A percentile compares a stretch with the other conserved stretches of the same genome.
Conservation (phyloP, 2,113 vertebrate genomes). For the Sturnus vulgaris region DNA sequence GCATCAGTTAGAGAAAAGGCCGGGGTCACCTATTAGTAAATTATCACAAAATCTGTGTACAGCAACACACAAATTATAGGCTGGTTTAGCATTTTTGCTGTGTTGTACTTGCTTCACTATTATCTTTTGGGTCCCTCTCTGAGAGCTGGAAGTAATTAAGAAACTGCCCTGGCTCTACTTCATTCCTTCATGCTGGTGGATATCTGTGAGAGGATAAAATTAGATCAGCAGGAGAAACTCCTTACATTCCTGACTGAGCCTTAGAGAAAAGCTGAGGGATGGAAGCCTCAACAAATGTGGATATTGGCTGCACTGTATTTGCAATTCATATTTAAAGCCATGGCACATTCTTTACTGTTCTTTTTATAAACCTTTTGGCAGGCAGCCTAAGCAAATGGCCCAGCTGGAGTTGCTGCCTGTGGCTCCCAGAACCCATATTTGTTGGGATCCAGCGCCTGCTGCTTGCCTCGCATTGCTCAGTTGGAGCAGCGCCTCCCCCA, state of each 20-base stretch:
- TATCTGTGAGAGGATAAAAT: conserved; percentile 23
- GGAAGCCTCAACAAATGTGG: conserved; percentile 34
- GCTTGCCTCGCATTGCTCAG: conserved; percentile 7
- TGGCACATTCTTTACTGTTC: conserved; percentile 53
- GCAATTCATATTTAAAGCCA: conserved; percentile 38
- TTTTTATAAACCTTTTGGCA: conserved; percentile 58
- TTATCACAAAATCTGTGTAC: background rate
- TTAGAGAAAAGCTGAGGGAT: conserved; percentile 25
- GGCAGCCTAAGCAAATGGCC: conserved; percentile 55
- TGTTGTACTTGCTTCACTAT: background rate
- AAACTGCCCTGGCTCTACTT: background rate
- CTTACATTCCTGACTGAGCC: conserved; percentile 30
- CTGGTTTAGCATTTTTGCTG: background rate
- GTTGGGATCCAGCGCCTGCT: conserved; percentile 3
- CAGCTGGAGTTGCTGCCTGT: conserved; percentile 45
- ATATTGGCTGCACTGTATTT: conserved; percentile 38
- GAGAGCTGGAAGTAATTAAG: conserved; percentile 29
- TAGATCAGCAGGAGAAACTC: conserved; percentile 31
- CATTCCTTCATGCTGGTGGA: background rate
- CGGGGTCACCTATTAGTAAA: background rate
- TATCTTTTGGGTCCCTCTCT: background rate
- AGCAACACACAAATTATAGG: background rate
- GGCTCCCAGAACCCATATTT: conserved; percentile 35
- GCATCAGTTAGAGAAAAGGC: background rate
- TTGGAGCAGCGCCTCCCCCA: background rate